These are phyloP conservation scores for Tachuris rubrigastra DNA, from an alignment of 2,113 vertebrate species.

Conservation along the genomic window DNA sequence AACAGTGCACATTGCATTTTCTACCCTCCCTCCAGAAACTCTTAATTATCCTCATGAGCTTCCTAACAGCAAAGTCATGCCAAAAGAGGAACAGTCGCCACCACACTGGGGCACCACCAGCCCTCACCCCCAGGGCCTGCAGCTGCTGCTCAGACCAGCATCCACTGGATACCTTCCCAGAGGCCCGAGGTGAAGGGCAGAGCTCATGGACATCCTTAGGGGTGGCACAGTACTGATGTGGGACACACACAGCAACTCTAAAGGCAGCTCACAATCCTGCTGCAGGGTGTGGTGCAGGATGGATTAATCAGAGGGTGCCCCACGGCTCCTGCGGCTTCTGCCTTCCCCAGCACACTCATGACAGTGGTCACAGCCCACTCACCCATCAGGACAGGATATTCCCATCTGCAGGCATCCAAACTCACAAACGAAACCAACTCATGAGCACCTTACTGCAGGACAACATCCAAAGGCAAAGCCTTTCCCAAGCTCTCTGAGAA, in stretches of 20 bases:
- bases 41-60: not conserved
- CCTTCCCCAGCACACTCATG: not conserved
- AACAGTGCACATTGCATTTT: not conserved
- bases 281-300: not conserved
- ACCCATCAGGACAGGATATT: not conserved
- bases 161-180: not conserved
- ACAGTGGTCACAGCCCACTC: not conserved
- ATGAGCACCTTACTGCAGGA: not conserved
- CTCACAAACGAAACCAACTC: not conserved
- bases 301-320: not conserved
- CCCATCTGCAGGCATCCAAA: not conserved
- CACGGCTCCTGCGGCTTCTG: not conserved
- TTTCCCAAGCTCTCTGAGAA: not conserved
- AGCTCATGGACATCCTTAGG: fast-evolving
- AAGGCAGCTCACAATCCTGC: fast-evolving
- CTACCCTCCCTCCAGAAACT: not conserved
- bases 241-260: not conserved
- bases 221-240: not conserved
- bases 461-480: not conserved
- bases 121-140: fast-evolving
- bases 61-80: not conserved
- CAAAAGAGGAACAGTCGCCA: not conserved
- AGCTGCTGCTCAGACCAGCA: not conserved
- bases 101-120: not conserved
- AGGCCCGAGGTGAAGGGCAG: fast-evolving